Conservation (phyloP, 1,140 invertebrate species). For the Drosophila bipectinata region DNA sequence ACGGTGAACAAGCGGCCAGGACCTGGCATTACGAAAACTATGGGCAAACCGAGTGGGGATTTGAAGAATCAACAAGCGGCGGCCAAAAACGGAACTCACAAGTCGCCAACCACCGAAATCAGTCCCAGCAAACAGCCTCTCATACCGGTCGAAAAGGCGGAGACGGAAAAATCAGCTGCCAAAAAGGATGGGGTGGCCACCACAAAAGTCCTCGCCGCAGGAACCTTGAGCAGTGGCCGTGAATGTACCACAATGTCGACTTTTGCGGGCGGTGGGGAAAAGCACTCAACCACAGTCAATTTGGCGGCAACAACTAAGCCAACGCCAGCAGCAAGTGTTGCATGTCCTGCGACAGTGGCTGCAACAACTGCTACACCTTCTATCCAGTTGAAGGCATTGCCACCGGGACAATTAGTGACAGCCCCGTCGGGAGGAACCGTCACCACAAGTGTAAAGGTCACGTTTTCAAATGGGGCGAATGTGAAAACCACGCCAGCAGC, state of each 20-base stretch:
- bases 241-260: conserved; percentile 73
- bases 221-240: conserved; percentile 72
- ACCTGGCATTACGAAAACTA: conserved; percentile 85
- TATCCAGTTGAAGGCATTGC: conserved; percentile 13
- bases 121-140: conserved; percentile 75
- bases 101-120: conserved; percentile 32
- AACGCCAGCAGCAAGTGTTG: conserved; percentile 9
- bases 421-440: background rate
- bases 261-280: conserved; percentile 45
- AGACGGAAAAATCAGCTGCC: conserved; percentile 25
- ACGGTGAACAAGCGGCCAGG: conserved; percentile 84
- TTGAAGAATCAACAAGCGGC: conserved; percentile 43
- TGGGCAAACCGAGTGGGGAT: conserved; percentile 67
- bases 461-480: background rate
- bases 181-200: conserved; percentile 39
- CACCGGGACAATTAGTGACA: background rate
- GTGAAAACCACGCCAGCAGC: background rate
- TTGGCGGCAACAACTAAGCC: conserved; percentile 5
- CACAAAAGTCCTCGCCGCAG: conserved; percentile 68
- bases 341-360: background rate
- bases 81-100: conserved; percentile 52
- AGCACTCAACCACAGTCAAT: conserved; percentile 30
- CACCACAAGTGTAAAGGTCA: conserved; percentile 3
- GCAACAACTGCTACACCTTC: conserved; percentile 8
- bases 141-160: conserved; percentile 22